phyloP scores from a whole-genome alignment of 2,888 invertebrate genomes.

The Acanthosepion esculentum region DNA sequence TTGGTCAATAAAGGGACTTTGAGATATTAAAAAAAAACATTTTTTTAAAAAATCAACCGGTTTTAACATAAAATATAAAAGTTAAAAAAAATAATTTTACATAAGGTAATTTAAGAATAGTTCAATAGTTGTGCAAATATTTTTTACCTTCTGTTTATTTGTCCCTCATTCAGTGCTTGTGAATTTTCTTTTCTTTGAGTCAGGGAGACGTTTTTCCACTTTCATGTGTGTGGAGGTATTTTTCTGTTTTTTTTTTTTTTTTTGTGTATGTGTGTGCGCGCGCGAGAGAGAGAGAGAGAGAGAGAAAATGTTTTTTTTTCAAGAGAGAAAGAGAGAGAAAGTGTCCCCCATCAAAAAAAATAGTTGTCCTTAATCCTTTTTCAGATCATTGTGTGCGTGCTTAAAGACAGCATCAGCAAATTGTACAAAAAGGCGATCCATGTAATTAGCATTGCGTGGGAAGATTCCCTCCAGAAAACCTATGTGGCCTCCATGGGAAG shows the following conservation, averaged over 20 bases:
- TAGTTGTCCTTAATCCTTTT: neutral
- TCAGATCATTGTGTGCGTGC: constrained; percentile 56
- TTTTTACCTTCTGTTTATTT: neutral
- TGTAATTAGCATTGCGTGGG: constrained; percentile 69
- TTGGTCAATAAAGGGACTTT: neutral
- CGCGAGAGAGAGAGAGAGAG: neutral
- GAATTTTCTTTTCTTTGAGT: neutral
- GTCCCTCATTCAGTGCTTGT: neutral
- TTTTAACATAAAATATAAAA: neutral
- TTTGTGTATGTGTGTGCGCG: neutral
- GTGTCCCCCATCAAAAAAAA: neutral
- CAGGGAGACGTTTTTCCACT: neutral
- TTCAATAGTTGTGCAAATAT: neutral
- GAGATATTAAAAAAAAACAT: neutral
- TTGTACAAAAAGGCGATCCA: constrained; percentile 70
- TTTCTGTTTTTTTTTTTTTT: neutral
- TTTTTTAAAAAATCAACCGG: neutral
- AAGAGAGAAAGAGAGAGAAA: neutral
- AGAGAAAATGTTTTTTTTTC: neutral
- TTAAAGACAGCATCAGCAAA: constrained; percentile 69
- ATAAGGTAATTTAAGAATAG: neutral
- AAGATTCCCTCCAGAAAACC: constrained; percentile 75
- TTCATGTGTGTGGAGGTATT: neutral
- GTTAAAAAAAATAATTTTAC: neutral
- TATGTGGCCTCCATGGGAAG: constrained; percentile 76